Percentiles rank a stretch among this genome's conserved stretches.
phyloP scores from a whole-genome alignment of 1,140 invertebrate species.

The Pomacea maculata region DNA sequence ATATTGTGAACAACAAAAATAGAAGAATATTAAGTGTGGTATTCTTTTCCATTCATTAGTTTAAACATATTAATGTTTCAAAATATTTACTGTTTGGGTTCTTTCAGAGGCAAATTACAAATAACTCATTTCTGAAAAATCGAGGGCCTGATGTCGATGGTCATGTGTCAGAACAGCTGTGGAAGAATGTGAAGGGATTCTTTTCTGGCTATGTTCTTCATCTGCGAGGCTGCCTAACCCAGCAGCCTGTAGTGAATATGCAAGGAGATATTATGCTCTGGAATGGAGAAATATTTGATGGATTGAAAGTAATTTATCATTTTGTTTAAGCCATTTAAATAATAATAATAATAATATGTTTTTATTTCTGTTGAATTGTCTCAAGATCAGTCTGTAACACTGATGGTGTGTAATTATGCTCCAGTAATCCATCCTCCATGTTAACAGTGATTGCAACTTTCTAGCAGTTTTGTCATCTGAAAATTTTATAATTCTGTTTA shows the following conservation, averaged over 20 bases:
- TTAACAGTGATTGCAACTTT: too few relatives aligned
- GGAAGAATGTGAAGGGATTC: conserved; percentile 8
- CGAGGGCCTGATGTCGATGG: conserved; percentile 42
- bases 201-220: conserved; percentile 73
- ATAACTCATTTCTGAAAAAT: conserved; percentile 29
- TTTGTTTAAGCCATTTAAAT: background rate
- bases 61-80: background rate
- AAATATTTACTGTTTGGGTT: conserved; percentile 2
- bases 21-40: background rate
- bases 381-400: too few relatives aligned
- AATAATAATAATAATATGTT: too few relatives aligned
- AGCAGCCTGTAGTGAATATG: conserved; percentile 72
- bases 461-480: too few relatives aligned
- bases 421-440: too few relatives aligned
- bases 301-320: conserved; percentile 52
- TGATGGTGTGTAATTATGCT: too few relatives aligned
- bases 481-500: too few relatives aligned
- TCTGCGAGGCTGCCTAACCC: conserved; percentile 73
- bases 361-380: too few relatives aligned
- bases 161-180: background rate
- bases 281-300: conserved; percentile 84
- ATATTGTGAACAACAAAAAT: too few relatives aligned
- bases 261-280: conserved; percentile 75
- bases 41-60: background rate
- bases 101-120: conserved; percentile 28